phyloP scores from a whole-genome alignment of 2,113 vertebrate genomes.

The Bubo blakistoni region DNA sequence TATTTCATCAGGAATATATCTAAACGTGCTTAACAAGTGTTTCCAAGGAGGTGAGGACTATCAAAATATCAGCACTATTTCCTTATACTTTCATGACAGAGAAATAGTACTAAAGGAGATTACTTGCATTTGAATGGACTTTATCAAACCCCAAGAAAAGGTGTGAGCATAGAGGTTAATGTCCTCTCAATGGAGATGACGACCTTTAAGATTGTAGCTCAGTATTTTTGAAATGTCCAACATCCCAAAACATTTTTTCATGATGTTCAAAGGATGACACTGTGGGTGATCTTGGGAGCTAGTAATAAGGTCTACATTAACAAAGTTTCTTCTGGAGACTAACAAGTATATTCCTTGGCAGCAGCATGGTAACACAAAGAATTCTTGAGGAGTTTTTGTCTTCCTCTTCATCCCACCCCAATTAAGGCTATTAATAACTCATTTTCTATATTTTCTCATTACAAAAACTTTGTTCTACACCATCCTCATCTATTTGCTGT shows the following conservation, averaged over 20 bases:
- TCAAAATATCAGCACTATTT: not conserved
- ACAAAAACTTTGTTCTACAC: not conserved
- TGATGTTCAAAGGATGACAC: not conserved
- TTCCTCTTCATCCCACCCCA: not conserved
- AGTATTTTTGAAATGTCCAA: not conserved
- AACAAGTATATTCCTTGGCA: not conserved
- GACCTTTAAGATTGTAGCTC: not conserved
- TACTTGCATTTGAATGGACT: not conserved
- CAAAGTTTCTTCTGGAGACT: not conserved
- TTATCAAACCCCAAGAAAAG: not conserved
- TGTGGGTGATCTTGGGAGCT: not conserved
- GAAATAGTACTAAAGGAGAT: not conserved
- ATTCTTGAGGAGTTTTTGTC: not conserved
- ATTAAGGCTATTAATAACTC: not conserved
- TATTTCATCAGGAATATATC: not conserved
- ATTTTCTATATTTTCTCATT: not conserved
- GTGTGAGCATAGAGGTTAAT: not conserved
- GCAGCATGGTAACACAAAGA: not conserved
- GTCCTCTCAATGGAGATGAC: not conserved
- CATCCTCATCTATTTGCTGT: not conserved
- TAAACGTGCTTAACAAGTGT: not conserved
- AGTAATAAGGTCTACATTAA: not conserved
- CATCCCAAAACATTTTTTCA: not conserved
- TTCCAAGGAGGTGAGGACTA: not conserved
- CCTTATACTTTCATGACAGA: not conserved